A percentile compares a stretch with the other conserved stretches of the same genome.
These are phyloP conservation scores for Acleris cristana DNA, from an alignment of 2,888 invertebrate genomes.

Conservation along the genomic window DNA sequence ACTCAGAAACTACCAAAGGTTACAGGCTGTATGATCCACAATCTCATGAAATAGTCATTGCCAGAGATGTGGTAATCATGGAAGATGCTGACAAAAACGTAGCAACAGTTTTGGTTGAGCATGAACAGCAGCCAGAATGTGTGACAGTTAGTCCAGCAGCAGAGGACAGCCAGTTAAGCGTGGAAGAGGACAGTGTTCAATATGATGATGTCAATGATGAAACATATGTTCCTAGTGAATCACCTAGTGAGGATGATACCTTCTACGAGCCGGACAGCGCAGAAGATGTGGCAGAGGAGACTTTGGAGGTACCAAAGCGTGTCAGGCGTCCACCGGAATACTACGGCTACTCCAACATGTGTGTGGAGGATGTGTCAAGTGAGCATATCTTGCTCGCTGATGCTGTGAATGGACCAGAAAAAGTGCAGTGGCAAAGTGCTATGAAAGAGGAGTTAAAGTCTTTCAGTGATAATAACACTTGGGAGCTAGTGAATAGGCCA, in stretches of 20 bases:
- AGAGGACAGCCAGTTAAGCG: conserved; percentile 9
- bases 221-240: background rate
- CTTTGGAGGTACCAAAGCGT: background rate
- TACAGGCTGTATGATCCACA: conserved; percentile 45
- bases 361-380: too few relatives aligned
- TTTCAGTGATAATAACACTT: conserved; percentile 42
- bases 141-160: too few relatives aligned
- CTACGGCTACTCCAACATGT: too few relatives aligned
- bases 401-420: too few relatives aligned
- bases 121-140: conserved; percentile 25
- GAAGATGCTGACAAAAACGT: too few relatives aligned
- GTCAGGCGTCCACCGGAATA: background rate
- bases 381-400: too few relatives aligned
- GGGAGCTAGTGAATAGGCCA: conserved; percentile 40
- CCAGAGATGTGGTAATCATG: too few relatives aligned
- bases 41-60: too few relatives aligned
- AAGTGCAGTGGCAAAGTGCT: too few relatives aligned
- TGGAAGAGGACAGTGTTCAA: background rate
- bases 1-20: too few relatives aligned
- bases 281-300: background rate
- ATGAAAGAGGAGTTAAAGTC: conserved; percentile 24
- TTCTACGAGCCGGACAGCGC: background rate
- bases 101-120: too few relatives aligned
- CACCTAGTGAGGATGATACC: background rate
- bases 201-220: background rate